A percentile compares a stretch with the other conserved stretches of the same genome.
phyloP scores from a whole-genome alignment of 2,888 invertebrate genomes.

The Spilarctia lutea region DNA sequence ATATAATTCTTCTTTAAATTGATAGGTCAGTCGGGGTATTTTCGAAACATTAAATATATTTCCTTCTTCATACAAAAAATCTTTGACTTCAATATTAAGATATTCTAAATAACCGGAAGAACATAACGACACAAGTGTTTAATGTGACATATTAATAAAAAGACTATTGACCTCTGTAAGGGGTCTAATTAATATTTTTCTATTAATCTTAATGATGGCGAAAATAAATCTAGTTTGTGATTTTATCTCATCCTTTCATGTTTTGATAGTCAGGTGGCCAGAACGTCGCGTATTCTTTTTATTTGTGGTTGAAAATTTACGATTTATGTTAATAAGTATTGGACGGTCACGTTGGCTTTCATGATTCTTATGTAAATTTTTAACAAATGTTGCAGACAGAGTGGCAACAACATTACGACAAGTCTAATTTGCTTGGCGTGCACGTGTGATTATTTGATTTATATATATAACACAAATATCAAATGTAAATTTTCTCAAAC shows the following conservation, averaged over 20 bases:
- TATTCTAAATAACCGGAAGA: neutral
- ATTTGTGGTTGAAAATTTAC: conserved; percentile 73
- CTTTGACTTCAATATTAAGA: neutral
- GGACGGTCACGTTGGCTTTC: conserved; percentile 68
- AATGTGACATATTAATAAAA: conserved; percentile 58
- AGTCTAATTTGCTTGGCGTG: conserved; percentile 35
- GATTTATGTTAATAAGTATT: conserved; percentile 70
- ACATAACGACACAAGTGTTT: neutral
- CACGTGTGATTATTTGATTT: conserved; percentile 5
- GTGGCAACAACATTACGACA: conserved; percentile 70
- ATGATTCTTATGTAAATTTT: conserved; percentile 73
- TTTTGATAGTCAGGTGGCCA: conserved; percentile 72
- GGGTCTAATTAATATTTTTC: conserved; percentile 76
- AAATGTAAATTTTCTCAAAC: neutral
- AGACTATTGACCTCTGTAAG: conserved; percentile 71
- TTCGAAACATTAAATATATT: neutral
- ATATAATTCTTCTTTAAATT: neutral
- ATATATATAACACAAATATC: neutral
- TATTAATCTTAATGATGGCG: conserved; percentile 67
- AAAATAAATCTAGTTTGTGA: conserved; percentile 72
- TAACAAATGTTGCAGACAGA: conserved; percentile 73
- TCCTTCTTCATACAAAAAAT: neutral
- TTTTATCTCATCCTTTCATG: conserved; percentile 64
- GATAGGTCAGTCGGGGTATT: neutral
- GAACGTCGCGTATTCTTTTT: conserved; percentile 64